phyloP scores from a whole-genome alignment of 2,888 invertebrate species.

The Eristalis pertinax region DNA sequence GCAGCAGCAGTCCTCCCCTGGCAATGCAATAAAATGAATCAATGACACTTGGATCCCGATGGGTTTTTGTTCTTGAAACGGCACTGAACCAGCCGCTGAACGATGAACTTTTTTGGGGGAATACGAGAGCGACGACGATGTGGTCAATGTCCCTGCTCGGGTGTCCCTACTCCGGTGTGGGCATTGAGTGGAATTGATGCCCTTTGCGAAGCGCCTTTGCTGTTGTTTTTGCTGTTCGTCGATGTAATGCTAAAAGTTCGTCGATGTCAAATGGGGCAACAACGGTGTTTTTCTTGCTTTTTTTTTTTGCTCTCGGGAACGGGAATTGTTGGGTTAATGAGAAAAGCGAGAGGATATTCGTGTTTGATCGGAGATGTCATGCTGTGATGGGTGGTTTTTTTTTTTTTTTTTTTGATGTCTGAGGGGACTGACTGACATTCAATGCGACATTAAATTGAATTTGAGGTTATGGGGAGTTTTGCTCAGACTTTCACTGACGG shows the following conservation, averaged over 20 bases:
- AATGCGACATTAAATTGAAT: too few relatives aligned
- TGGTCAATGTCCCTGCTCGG: neutral
- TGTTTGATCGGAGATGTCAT: neutral
- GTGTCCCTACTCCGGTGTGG: neutral
- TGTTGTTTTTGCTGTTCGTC: neutral
- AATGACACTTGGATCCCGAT: slow-evolving; percentile 21
- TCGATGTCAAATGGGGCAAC: neutral
- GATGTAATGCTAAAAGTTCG: neutral
- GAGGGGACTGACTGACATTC: too few relatives aligned
- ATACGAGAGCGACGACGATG: neutral
- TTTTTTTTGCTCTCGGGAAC: neutral
- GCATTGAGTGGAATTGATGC: neutral
- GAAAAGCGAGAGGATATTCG: neutral
- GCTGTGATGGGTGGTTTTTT: too few relatives aligned
- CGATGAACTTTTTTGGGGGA: neutral
- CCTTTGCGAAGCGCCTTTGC: neutral
- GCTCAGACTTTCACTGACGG: too few relatives aligned
- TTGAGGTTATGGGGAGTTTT: too few relatives aligned
- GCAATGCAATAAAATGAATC: slow-evolving; percentile 34
- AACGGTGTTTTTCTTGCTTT: neutral
- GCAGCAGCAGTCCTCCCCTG: neutral
- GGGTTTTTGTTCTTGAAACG: neutral
- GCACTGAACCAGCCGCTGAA: neutral
- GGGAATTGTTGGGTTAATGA: neutral
- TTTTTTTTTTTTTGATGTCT: too few relatives aligned